A percentile compares a stretch with the other conserved stretches of the same genome.
Evolutionary conservation across 23 tunicate species (phyloP).

Genomic region (Phallusia fumigata): DNA sequence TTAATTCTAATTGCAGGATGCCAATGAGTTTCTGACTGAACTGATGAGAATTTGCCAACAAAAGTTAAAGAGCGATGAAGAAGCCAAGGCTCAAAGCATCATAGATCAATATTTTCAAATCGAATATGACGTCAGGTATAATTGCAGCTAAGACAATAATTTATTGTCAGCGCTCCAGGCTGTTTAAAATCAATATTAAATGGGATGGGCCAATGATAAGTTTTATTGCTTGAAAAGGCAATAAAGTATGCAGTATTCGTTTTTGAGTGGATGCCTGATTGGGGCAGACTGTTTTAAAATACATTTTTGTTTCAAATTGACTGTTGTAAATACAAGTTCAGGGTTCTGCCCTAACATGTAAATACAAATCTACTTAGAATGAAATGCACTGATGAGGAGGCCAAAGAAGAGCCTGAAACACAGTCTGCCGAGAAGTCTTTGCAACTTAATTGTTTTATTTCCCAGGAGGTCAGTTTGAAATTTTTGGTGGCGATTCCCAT

Average conservation of each 20-base stretch:
- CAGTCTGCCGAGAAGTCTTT: constrained; percentile 53
- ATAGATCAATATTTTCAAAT: constrained; percentile 88
- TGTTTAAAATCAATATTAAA: too few species aligned
- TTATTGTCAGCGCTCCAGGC: too few species aligned
- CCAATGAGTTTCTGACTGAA: constrained; percentile 92
- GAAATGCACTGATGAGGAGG: constrained; percentile 88
- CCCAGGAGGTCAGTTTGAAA: constrained; percentile 48
- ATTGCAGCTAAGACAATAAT: too few species aligned
- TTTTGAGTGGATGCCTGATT: too few species aligned
- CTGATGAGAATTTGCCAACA: constrained; percentile 81
- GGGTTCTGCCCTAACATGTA: too few species aligned
- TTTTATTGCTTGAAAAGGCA: background rate
- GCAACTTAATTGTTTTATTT: constrained; percentile 89
- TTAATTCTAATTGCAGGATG: constrained; percentile 65
- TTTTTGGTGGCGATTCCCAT: background rate
- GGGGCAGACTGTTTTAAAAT: too few species aligned
- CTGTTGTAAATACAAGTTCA: background rate
- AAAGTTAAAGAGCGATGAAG: constrained; percentile 30
- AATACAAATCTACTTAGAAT: constrained; percentile 12
- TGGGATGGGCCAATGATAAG: background rate
- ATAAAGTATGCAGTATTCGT: background rate
- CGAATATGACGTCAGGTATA: constrained; percentile 60
- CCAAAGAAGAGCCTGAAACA: constrained; percentile 64
- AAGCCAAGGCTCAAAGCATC: constrained; percentile 23
- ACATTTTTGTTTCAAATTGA: too few species aligned